A percentile compares a stretch with the other conserved stretches of the same genome.
phyloP scores from a whole-genome alignment of 2,113 vertebrate species.

The Columbina picui region DNA sequence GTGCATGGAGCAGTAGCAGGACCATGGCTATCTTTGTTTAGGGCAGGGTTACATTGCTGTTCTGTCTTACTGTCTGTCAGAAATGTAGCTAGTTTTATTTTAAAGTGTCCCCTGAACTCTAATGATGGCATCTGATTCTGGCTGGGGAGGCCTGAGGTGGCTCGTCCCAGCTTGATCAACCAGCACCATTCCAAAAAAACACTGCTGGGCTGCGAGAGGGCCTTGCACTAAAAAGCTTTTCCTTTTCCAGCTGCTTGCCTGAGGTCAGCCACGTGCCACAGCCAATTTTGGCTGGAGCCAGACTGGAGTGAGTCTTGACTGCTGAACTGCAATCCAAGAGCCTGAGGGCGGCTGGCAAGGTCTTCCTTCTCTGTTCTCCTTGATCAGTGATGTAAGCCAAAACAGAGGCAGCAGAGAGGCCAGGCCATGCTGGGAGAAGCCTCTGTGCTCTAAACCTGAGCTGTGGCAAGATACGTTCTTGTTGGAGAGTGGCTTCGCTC shows the following conservation, averaged over 20 bases:
- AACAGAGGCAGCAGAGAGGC: conserved; percentile 3
- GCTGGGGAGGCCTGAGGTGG: neutral
- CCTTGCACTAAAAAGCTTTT: neutral
- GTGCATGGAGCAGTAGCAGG: neutral
- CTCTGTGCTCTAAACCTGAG: neutral
- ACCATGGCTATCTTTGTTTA: neutral
- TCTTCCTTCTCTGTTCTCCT: neutral
- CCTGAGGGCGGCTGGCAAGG: neutral
- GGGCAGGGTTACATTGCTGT: neutral
- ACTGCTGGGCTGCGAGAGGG: neutral
- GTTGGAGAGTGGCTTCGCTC: neutral
- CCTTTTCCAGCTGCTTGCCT: neutral
- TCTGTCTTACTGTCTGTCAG: neutral
- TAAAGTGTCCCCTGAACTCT: neutral
- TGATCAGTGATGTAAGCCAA: conserved; percentile 15
- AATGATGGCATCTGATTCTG: accelerated
- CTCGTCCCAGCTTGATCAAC: neutral
- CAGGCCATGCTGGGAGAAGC: neutral
- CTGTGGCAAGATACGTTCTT: neutral
- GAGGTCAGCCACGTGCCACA: neutral
- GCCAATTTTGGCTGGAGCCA: neutral
- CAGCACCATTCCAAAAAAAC: conserved; percentile 3
- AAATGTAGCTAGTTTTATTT: neutral
- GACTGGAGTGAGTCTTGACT: neutral
- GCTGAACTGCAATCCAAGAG: conserved; percentile 17